Percentiles rank a stretch among this genome's conserved stretches.
Evolutionary conservation across 1,140 invertebrate genomes (phyloP).

Genomic region (Yoshiicerus persimilis): DNA sequence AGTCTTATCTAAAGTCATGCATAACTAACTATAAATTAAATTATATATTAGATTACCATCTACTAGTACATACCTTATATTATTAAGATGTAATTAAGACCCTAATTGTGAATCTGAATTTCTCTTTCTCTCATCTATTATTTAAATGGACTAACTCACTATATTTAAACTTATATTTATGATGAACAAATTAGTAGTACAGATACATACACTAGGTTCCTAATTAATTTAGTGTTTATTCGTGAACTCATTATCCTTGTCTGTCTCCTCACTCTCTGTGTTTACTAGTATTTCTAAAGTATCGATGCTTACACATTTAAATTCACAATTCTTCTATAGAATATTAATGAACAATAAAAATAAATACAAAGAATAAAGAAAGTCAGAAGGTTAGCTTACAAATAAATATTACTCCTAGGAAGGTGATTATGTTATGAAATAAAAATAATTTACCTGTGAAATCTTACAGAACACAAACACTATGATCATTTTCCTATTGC

Average conservation of each 20-base stretch:
- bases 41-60: background rate
- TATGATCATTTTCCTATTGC: background rate
- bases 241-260: background rate
- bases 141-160: background rate
- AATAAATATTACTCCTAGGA: background rate
- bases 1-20: background rate
- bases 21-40: background rate
- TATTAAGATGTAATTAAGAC: background rate
- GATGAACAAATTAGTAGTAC: background rate
- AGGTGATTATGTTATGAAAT: slow-evolving; percentile 1
- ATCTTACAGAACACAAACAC: slow-evolving; percentile 1
- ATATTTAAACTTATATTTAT: background rate
- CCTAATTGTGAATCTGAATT: background rate
- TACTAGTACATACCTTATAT: background rate
- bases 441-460: slow-evolving; percentile 8
- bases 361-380: background rate
- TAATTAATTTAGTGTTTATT: background rate
- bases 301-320: background rate
- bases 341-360: background rate
- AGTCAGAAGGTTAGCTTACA: background rate
- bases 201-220: background rate
- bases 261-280: background rate
- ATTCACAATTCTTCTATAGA: background rate
- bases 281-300: background rate
- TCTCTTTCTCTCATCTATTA: background rate